Evolutionary conservation across 2,113 vertebrate genomes (phyloP).

Genomic region (Oryzias javanicus): DNA sequence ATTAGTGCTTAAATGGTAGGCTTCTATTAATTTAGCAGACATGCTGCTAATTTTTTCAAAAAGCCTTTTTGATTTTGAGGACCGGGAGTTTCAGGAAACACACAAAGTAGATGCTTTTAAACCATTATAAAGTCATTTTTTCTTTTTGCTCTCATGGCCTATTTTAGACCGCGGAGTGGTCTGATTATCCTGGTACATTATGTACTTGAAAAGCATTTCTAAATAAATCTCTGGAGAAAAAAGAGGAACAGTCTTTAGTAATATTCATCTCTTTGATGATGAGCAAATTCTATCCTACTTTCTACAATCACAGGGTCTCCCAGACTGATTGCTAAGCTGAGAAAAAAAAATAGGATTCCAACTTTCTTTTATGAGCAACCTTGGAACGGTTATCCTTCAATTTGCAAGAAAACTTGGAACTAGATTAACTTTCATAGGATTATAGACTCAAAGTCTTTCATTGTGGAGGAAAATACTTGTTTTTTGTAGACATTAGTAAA

Average conservation of each 20-base stretch:
- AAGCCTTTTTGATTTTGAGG: no score
- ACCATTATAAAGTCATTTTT: no score
- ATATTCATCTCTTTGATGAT: no score
- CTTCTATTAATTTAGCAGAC: no score
- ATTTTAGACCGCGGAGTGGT: conserved; percentile 7
- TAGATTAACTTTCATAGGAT: not conserved
- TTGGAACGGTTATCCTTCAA: conserved; percentile 35
- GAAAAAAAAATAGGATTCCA: conserved; percentile 23
- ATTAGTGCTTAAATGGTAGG: no score
- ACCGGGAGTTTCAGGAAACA: no score
- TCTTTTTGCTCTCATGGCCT: not conserved
- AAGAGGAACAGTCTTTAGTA: no score
- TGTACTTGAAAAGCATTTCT: conserved; percentile 34
- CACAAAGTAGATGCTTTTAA: no score
- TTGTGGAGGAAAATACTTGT: no score
- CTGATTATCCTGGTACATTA: conserved; percentile 21
- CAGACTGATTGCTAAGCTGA: conserved; percentile 57
- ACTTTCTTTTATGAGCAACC: conserved; percentile 28
- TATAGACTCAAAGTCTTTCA: conserved; percentile 20
- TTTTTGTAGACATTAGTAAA: no score
- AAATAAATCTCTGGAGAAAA: not conserved
- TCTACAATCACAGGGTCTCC: conserved; percentile 29
- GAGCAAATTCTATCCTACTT: conserved; percentile 32
- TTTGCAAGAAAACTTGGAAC: conserved; percentile 1
- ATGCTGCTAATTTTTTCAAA: no score